Evolutionary conservation across 2,797 vertebrate genomes (phyloP).

Genomic region (Saguinus oedipus): DNA sequence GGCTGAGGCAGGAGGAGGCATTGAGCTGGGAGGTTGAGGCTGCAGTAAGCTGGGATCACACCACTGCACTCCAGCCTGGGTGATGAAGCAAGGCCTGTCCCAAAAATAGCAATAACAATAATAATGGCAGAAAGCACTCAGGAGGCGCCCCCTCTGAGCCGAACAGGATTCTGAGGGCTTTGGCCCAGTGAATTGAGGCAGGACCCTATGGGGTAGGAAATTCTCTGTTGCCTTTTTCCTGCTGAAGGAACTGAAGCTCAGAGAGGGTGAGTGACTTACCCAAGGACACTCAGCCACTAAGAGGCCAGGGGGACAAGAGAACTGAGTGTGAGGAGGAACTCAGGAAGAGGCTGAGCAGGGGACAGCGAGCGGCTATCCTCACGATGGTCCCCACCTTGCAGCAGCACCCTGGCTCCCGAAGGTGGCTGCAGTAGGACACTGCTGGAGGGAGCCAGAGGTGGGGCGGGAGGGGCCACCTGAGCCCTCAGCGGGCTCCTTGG

Average conservation of each 20-base stretch:
- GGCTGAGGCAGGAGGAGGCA: too few species aligned
- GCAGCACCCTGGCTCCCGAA: background rate
- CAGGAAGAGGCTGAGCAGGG: background rate
- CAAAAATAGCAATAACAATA: too few species aligned
- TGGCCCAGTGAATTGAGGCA: accelerated
- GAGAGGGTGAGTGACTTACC: background rate
- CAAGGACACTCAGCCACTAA: background rate
- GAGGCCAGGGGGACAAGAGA: background rate
- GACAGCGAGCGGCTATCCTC: background rate
- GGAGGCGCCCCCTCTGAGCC: too few species aligned
- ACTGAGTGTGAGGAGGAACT: background rate
- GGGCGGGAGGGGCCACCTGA: background rate
- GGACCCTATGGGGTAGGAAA: background rate
- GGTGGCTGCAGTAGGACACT: accelerated
- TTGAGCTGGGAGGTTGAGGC: too few species aligned
- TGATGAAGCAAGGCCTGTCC: too few species aligned
- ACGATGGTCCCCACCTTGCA: background rate
- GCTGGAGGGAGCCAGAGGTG: background rate
- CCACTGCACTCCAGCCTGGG: too few species aligned
- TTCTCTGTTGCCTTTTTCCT: background rate
- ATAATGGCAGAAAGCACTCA: accelerated
- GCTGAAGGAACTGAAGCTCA: background rate
- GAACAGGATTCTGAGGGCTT: background rate
- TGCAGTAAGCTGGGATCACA: too few species aligned
- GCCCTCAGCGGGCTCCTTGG: background rate